Conservation (phyloP, 2,797 vertebrate genomes). For the Yasuhikotakia modesta region DNA sequence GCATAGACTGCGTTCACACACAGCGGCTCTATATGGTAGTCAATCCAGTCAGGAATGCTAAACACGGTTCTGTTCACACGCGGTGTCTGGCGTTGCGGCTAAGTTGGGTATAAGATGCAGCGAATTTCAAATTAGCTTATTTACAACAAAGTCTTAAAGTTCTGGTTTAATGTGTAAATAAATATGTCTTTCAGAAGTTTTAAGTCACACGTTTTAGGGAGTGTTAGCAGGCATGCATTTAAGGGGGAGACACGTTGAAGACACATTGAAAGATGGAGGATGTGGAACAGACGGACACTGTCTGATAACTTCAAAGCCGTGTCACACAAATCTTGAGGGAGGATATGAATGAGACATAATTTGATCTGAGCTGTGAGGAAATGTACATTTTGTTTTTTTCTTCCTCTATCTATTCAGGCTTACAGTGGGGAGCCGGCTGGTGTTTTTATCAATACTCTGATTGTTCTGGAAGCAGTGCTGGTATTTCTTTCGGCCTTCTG, state of each 20-base stretch:
- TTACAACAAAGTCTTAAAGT: too few relatives aligned
- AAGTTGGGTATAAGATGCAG: too few relatives aligned
- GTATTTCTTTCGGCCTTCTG: constrained; percentile 51
- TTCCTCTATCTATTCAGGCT: constrained; percentile 21
- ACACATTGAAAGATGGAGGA: background rate
- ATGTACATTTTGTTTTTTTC: constrained; percentile 1
- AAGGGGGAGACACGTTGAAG: background rate
- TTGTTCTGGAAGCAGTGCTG: constrained; percentile 59
- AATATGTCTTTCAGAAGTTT: too few relatives aligned
- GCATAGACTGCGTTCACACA: background rate
- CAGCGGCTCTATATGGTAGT: background rate
- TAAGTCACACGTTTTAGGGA: too few relatives aligned
- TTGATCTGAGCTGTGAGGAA: constrained; percentile 4
- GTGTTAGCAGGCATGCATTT: too few relatives aligned
- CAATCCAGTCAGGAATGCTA: too few relatives aligned
- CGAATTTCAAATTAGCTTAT: too few relatives aligned
- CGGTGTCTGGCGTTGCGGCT: too few relatives aligned
- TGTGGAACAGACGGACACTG: background rate
- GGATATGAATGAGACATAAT: constrained; percentile 38
- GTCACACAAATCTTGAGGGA: background rate
- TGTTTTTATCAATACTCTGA: constrained; percentile 53
- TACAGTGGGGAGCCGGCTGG: constrained; percentile 36
- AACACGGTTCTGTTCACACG: too few relatives aligned
- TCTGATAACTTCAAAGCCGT: constrained; percentile 6
- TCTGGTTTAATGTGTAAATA: too few relatives aligned